Base-by-base conservation (phyloP, 2,888 invertebrate genomes). In the Nysson spinosus region DNA sequence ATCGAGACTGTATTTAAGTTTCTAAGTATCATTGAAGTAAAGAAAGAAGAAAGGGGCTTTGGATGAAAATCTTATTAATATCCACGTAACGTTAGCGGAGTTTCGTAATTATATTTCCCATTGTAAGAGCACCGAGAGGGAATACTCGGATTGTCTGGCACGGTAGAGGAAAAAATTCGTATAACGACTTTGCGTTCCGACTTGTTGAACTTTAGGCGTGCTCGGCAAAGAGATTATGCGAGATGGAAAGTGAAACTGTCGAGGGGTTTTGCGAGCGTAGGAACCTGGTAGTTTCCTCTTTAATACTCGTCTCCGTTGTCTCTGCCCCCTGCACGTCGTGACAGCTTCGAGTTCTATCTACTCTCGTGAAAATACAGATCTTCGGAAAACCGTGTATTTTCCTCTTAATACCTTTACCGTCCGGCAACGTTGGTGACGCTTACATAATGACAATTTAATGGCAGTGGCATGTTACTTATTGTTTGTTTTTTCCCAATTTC, bases 221-320 rank as follows among this genome's bases (percentile, higher is more conserved):
- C 58, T 32, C 46, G 43, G 22, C 44, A 43, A 60, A 22, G 66
- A 54, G 63, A 67, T 67, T 64, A 57, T 26, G 49, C 49, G 67
- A 56, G 57, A 63, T 57, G 57, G 67, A 67, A 67, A 64, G 64
- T 67, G 67, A 67, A 64, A 67, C 47, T 42, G 66, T 52, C 42
- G 66, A 47, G 56, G 66, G 51, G 35, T 20, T 66, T 5, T 34
- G 50, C 17, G 65, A 42, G 35, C 46, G n/a, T 12, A 26, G 49
- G 50, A 32, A 32, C 42, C 39, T 34, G 39, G 22, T 30, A 14
- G 42, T 40, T 44, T 54, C 26, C 35, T 52, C 66, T 56, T 63
- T 66, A 56, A 66, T 63, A 42, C 62, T 37, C 51, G 32, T 24
- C 37, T 43, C 34, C 24, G 39, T 39, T 28, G 16, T 9, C 30